phyloP scores from a whole-genome alignment of 2,113 vertebrate genomes.

The Calidris pygmaea region DNA sequence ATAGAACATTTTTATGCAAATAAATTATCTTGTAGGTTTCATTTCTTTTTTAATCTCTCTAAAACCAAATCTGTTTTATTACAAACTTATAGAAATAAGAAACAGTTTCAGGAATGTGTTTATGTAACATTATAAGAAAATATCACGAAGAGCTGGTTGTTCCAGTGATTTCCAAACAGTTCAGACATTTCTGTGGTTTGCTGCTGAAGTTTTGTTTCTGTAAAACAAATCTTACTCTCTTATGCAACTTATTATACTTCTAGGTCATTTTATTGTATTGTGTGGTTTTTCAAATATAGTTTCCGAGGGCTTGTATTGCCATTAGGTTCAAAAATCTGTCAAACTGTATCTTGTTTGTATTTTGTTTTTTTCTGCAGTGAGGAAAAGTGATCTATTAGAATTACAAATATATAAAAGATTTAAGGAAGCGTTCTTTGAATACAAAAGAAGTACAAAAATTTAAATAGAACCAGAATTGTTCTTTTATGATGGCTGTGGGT shows the following conservation, averaged over 20 bases:
- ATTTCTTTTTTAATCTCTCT: background rate
- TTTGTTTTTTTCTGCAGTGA: background rate
- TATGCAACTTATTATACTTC: slow-evolving; percentile 34
- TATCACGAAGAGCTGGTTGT: background rate
- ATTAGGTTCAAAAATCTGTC: background rate
- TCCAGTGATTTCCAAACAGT: slow-evolving; percentile 42
- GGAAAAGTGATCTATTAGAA: background rate
- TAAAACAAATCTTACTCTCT: slow-evolving; percentile 44
- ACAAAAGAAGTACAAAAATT: background rate
- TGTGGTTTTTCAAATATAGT: background rate
- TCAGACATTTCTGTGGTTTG: slow-evolving; percentile 68
- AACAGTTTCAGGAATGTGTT: background rate
- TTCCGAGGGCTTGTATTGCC: background rate
- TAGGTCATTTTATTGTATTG: background rate
- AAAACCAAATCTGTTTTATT: background rate
- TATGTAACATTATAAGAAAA: slow-evolving; percentile 38
- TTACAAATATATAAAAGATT: background rate
- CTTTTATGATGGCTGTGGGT: background rate
- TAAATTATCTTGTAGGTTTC: background rate
- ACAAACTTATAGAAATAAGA: background rate
- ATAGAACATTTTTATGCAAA: background rate
- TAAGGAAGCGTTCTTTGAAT: background rate
- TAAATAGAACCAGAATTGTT: background rate
- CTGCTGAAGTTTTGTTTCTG: background rate
- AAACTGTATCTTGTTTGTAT: background rate